Base-by-base conservation (phyloP, 2,113 vertebrate species). In the Myanophis thanlyinensis region DNA sequence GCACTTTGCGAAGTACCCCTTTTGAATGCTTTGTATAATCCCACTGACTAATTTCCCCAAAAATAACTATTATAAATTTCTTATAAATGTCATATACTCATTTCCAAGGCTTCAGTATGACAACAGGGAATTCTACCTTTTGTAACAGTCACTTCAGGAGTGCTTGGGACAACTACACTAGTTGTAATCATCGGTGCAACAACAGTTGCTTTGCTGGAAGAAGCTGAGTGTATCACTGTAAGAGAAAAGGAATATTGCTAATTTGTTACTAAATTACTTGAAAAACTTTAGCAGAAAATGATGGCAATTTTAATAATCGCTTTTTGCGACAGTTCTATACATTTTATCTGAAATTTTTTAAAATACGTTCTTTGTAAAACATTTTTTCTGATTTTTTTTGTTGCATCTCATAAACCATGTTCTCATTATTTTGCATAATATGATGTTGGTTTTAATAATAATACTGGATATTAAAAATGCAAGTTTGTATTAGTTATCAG, bases 201-300 rank as follows among this genome's bases (percentile, higher is more conserved):
- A 88, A 97, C 3, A 91, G 98, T 94, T 54, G 97, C 95, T 94
- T 98, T 98, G 96, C 35, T 97, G 73, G 97, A 53, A 96, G 98
- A 97, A 96, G 98, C 97, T 0, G 98, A 98, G 51, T 98, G 98
- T 91, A 98, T 97, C 95, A 98, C 98, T 98, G 40, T 20, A 93
- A n/a, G 88, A 90, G 95, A 89, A 93, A 84, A 1, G 10, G 15
- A 90, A 86, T 40, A 48, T 22, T 47, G n/a, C 3, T 86, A 49
- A 85, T 11, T 0, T 0, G 90, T 22, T 40, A 27, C 56, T 22
- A 93, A 95, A 92, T 89, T 90, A 93, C 27, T 54, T 85, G 46
- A 25, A 3, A 54, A 91, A 90, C 25, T 73, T 93, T 96, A 95
- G 93, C 94, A 94, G 93, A 51, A 94, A 73, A 35, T 67, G 25